phyloP scores from a whole-genome alignment of 1,140 invertebrate genomes.

The Saccostrea cuccullata region DNA sequence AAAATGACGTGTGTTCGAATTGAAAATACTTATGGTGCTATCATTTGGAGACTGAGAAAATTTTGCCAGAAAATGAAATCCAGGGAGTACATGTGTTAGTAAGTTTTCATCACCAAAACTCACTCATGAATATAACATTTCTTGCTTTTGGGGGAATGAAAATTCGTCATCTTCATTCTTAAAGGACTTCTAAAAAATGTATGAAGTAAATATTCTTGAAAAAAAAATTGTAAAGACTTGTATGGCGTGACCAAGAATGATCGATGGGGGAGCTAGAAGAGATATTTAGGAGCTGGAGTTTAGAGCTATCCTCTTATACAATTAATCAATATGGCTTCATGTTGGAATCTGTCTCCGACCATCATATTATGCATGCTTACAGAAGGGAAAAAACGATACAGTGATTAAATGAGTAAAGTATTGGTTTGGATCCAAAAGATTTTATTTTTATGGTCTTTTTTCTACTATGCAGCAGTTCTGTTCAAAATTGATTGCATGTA shows the following conservation, averaged over 20 bases:
- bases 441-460: neutral
- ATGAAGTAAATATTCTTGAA: constrained; percentile 9
- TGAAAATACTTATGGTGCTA: constrained; percentile 13
- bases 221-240: constrained; percentile 7
- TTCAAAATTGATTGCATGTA: neutral
- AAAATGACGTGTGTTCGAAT: neutral
- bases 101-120: neutral
- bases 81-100: constrained; percentile 6
- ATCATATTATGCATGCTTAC: constrained; percentile 18
- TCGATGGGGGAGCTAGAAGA: constrained; percentile 14
- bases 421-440: neutral
- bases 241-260: constrained; percentile 16
- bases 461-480: neutral
- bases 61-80: constrained; percentile 22
- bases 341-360: constrained; percentile 1
- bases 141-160: neutral
- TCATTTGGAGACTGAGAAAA: neutral
- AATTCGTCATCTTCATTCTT: constrained; percentile 3
- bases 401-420: neutral
- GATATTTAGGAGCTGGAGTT: constrained; percentile 21
- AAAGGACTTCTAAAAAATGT: neutral
- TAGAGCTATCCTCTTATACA: constrained; percentile 26
- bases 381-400: neutral
- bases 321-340: constrained; percentile 17
- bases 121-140: constrained; percentile 28